Conservation (phyloP, 2,888 invertebrate species). For the Keiferia lycopersicella region DNA sequence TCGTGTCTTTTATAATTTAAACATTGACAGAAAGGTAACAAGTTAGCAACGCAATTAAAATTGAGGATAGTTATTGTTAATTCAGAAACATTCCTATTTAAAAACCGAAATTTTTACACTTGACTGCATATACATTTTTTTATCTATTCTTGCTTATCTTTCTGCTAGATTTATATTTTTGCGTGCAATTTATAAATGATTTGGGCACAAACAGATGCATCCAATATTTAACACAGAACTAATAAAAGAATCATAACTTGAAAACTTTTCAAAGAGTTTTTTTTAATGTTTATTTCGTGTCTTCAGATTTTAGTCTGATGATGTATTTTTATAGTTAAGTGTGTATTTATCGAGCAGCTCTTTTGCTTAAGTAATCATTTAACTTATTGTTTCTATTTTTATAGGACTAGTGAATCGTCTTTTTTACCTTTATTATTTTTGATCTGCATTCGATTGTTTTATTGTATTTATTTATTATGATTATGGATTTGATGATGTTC, state of each 20-base stretch:
- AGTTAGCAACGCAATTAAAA: slow-evolving; percentile 8
- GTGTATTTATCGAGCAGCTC: slow-evolving; percentile 10
- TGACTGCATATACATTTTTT: not conserved
- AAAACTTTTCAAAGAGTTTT: not conserved
- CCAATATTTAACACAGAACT: no score
- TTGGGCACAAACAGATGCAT: no score
- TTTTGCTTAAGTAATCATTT: not conserved
- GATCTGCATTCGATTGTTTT: slow-evolving; percentile 1
- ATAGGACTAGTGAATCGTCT: not conserved
- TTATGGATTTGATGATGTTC: not conserved
- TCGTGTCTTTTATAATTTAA: slow-evolving; percentile 2
- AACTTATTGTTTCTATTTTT: not conserved
- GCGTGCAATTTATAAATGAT: no score
- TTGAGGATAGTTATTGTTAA: slow-evolving; percentile 12
- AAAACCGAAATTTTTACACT: not conserved
- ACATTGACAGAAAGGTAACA: not conserved
- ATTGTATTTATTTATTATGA: not conserved
- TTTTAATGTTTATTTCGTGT: not conserved
- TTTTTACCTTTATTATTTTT: not conserved
- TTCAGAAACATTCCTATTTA: slow-evolving; percentile 23
- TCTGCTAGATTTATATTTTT: no score
- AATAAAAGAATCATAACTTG: no score
- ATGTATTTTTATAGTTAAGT: not conserved
- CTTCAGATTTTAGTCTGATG: no score
- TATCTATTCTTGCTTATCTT: not conserved